Evolutionary conservation across 2,888 invertebrate species (phyloP).

Genomic region (Gryllus longicercus): DNA sequence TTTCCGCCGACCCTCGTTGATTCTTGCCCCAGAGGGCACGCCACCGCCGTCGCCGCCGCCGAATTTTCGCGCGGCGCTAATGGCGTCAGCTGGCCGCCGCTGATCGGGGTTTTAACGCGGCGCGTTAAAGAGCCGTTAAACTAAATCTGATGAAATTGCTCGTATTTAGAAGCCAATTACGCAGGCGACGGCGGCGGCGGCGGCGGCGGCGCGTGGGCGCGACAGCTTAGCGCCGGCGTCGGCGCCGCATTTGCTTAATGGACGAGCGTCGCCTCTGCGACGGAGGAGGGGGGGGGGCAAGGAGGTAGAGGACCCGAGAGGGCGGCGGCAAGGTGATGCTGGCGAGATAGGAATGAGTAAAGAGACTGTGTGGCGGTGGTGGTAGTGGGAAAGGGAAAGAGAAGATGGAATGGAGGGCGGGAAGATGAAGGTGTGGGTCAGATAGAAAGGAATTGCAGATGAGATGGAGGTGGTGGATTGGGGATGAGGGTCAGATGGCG

Average conservation of each 20-base stretch:
- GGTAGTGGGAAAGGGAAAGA: too few relatives aligned
- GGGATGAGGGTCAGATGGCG: too few relatives aligned
- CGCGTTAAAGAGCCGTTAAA: neutral
- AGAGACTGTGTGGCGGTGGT: too few relatives aligned
- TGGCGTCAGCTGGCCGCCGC: neutral
- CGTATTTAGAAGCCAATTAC: constrained; percentile 10
- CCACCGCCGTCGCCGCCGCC: neutral
- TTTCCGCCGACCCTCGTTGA: neutral
- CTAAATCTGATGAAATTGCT: constrained; percentile 17
- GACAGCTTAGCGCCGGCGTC: neutral
- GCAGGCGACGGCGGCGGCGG: neutral
- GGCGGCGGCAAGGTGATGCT: too few relatives aligned
- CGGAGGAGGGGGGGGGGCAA: too few relatives aligned
- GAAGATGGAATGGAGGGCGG: too few relatives aligned
- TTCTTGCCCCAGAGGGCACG: neutral
- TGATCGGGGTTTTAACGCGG: neutral
- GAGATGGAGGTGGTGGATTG: too few relatives aligned
- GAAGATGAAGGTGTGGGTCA: too few relatives aligned
- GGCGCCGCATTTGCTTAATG: constrained; percentile 2
- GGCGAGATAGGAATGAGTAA: too few relatives aligned
- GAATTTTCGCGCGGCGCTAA: neutral
- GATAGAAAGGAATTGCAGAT: too few relatives aligned
- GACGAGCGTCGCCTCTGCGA: neutral
- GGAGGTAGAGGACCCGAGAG: too few relatives aligned
- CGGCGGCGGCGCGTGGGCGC: neutral